Evolutionary conservation across 2,113 vertebrate genomes (phyloP), one percentile per base, ranked within the genome.

Genomic region (Terrapene triunguis): DNA sequence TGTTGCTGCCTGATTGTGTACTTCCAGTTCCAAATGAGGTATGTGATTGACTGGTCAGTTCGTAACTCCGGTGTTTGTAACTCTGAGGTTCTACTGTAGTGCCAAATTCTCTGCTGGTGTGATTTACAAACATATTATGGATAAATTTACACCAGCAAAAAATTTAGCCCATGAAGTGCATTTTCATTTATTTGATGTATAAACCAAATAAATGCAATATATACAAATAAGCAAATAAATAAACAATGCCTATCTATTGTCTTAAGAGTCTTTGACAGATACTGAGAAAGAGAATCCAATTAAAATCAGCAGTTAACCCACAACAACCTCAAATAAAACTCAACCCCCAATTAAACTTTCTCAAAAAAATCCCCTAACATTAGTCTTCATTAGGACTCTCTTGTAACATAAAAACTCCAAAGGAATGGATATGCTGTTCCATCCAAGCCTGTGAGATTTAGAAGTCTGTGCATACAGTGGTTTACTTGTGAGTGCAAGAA

Each of bases 271-370:
- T 96, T 85, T 92, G 87, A 96, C 85, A 95, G 90, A 94, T 83
- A 85, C 3, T 85, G n/a, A 76, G 87, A 54, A 85, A 86, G 94
- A 91, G 29, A 95, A 95, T 85, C 87, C 90, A 97, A 87, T 85
- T 85, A 96, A 96, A 97, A 97, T 89, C 89, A 93, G 84, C 1
- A 0, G 85, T 89, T 97, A 96, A 87, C 90, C 94, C 94, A 93
- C 94, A 96, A 92, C 90, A 89, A 93, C 94, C 94, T 96, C 93
- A 94, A 97, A 94, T 83, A 96, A 97, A 95, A 96, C 50, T 88
- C 85, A 89, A 84, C 35, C 17, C 53, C 57, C 80, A 93, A 83
- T 92, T 89, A 95, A 96, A 92, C 94, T 92, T 97, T 92, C 27
- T 4, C 89, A 95, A 96, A 83, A 44, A 44, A 44, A 44, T 44